Evolutionary conservation across 2,113 vertebrate genomes (phyloP), one percentile per base, ranked within the genome.

Genomic region (Paraplagusia blochii): DNA sequence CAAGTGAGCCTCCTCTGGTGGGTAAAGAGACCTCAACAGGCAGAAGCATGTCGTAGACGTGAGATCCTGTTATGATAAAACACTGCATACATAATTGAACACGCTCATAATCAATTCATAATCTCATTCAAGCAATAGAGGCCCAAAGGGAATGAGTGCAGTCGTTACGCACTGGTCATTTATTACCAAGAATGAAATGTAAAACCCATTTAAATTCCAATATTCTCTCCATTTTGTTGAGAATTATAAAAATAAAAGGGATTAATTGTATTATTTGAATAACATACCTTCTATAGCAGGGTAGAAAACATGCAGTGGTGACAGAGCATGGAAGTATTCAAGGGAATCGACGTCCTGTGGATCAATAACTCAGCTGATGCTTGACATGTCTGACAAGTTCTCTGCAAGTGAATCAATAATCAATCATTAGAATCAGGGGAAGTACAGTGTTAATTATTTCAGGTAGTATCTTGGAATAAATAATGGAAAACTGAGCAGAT

Each of bases 371-470:
- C 54, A 47, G 13, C 33, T n/a, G 45, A 19, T 49, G 17, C 34
- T 22, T 49, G 54, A 18, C 29, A 34, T 63, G 17, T 60, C 11
- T 53, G 43, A 40, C 36, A 67, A 58, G 39, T 51, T 44, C 52
- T 45, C 48, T 18, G 39, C 29, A 62, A 58, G 60, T 4, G 50
- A 70, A 77, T 76, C 66, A 71, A 74, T 76, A 60, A 49, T 17
- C 2, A 67, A 69, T 79, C 73, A n/a, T 81, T 71, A 67, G 43
- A 22, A 58, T 48, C 48, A 48, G 53, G 38, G 52, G 29, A 63
- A 61, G 22, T 39, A 8, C 15, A 19, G 13, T 11, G 54, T 59
- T 72, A 53, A 64, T 73, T 44, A 67, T 67, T 44, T 38, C 35
- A 54, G n/a, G n/a, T n/a, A n/a, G n/a, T n/a, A n/a, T n/a, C n/a